A percentile compares a stretch with the other conserved stretches of the same genome.
Evolutionary conservation across 2,113 vertebrate genomes (phyloP).

Genomic region (Rhegmatorhina hoffmannsi): DNA sequence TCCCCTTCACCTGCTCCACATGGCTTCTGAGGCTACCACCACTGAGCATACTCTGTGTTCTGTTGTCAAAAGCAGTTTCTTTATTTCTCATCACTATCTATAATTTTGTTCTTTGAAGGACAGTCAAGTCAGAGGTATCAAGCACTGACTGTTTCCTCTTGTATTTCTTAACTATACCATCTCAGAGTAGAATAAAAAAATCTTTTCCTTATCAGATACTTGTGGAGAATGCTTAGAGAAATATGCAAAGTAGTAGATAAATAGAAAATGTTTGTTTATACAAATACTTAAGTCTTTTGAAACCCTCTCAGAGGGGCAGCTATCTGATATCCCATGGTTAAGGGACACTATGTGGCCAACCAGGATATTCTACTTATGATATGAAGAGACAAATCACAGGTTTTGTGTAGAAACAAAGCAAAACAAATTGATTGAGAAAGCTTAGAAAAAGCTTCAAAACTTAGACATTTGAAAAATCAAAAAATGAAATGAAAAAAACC

Average conservation of each 20-base stretch:
- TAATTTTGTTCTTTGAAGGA: not conserved
- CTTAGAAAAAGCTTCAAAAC: not conserved
- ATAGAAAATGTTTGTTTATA: not conserved
- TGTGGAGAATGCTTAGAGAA: not conserved
- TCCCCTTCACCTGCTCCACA: not conserved
- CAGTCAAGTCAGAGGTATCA: not conserved
- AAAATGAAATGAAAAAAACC: not conserved
- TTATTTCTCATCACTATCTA: not conserved
- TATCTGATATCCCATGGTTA: not conserved
- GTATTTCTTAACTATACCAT: not conserved
- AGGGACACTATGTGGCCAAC: not conserved
- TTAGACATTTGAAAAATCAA: not conserved
- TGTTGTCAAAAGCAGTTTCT: not conserved
- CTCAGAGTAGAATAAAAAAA: not conserved
- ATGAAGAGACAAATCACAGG: not conserved
- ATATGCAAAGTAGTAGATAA: not conserved
- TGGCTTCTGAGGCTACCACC: not conserved
- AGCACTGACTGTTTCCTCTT: not conserved
- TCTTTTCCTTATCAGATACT: not conserved
- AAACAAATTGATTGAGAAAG: not conserved
- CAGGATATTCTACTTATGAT: not conserved
- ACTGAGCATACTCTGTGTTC: not conserved
- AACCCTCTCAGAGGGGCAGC: not conserved
- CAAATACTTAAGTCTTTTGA: not conserved
- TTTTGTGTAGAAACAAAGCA: not conserved